Conservation (phyloP, 2,888 invertebrate genomes). For the Icerya purchasi region DNA sequence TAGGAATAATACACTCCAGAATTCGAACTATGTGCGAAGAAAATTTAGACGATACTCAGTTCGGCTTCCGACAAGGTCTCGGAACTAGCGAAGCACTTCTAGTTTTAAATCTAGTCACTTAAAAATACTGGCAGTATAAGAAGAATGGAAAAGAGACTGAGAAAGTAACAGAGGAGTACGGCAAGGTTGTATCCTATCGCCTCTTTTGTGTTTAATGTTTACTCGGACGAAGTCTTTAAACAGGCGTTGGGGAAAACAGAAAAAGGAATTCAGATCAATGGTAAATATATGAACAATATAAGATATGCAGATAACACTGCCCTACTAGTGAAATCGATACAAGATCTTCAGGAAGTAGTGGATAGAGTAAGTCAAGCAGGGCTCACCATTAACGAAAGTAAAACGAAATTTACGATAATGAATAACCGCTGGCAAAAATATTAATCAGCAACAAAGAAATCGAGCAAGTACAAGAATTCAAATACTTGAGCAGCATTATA, state of each 20-base stretch:
- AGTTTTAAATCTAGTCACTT: too few species aligned
- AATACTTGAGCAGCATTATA: background rate
- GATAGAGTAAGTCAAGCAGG: background rate
- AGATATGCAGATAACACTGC: background rate
- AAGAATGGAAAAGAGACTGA: too few species aligned
- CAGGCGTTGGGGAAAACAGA: background rate
- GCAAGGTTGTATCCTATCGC: background rate
- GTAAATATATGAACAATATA: background rate
- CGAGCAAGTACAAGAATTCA: background rate
- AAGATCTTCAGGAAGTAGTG: background rate
- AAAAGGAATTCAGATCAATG: background rate
- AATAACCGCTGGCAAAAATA: background rate
- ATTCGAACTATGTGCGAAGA: too few species aligned
- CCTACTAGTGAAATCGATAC: background rate
- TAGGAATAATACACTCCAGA: too few species aligned
- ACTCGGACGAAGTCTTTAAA: background rate
- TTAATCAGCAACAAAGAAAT: background rate
- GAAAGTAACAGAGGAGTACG: background rate
- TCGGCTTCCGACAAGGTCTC: too few species aligned
- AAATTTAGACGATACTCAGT: too few species aligned
- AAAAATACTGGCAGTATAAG: too few species aligned
- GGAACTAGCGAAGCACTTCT: too few species aligned
- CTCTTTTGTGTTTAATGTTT: background rate
- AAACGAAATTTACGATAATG: background rate
- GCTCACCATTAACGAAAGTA: background rate